Evolutionary conservation across 2,888 invertebrate genomes (phyloP).

Genomic region (Petrolisthes manimaculis): DNA sequence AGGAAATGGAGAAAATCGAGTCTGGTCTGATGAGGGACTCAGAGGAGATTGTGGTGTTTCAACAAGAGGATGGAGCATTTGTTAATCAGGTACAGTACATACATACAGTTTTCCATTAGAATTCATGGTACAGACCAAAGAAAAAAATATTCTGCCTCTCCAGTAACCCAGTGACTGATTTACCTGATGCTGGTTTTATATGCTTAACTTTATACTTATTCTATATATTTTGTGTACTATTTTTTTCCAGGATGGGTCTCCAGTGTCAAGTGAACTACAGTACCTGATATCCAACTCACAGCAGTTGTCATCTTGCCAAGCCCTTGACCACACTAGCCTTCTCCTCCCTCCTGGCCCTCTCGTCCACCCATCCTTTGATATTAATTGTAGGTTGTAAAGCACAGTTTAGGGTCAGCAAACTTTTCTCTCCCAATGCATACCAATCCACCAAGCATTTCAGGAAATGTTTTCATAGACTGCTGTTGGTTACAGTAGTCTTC

Average conservation of each 20-base stretch:
- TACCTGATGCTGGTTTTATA: too few relatives aligned
- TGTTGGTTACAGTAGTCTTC: too few relatives aligned
- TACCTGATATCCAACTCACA: constrained; percentile 43
- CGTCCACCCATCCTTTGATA: background rate
- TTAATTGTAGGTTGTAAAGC: background rate
- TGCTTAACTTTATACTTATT: too few relatives aligned
- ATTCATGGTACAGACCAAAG: too few relatives aligned
- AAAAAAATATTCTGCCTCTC: too few relatives aligned
- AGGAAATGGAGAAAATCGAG: background rate
- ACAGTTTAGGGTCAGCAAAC: background rate
- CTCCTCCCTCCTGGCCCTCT: background rate
- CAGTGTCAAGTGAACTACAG: constrained; percentile 48
- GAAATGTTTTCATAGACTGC: too few relatives aligned
- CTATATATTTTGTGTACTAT: background rate
- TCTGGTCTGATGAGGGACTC: constrained; percentile 4
- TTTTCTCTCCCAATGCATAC: too few relatives aligned
- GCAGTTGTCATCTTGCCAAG: background rate
- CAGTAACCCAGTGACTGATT: too few relatives aligned
- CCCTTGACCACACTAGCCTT: background rate
- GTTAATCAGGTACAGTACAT: constrained; percentile 18
- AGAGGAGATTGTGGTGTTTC: constrained; percentile 39
- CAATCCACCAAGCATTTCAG: too few relatives aligned
- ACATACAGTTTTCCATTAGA: too few relatives aligned
- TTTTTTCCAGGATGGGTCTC: constrained; percentile 41
- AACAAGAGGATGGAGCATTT: constrained; percentile 25